phyloP scores from a whole-genome alignment of 2,888 invertebrate genomes.

The Crepidodera aurea region DNA sequence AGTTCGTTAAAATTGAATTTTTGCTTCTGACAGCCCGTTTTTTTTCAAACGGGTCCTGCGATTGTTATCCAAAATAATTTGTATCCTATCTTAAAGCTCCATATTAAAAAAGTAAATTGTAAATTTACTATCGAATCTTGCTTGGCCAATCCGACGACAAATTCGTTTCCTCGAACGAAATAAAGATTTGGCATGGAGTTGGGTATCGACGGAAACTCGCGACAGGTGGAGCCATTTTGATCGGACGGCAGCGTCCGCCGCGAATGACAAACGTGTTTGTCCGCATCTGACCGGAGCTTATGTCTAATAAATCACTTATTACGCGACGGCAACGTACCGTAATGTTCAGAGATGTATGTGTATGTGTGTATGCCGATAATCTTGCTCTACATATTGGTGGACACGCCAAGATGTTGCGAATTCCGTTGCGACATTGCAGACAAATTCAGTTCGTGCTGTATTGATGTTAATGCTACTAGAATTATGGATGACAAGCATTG shows the following conservation, averaged over 20 bases:
- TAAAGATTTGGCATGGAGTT: no score
- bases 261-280: slow-evolving; percentile 40
- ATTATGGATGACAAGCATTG: not conserved
- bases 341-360: not conserved
- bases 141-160: no score
- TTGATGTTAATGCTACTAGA: slow-evolving; percentile 21
- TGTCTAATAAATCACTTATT: slow-evolving; percentile 42
- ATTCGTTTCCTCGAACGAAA: no score
- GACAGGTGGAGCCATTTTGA: slow-evolving; percentile 43
- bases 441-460: slow-evolving; percentile 29
- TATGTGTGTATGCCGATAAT: slow-evolving; percentile 32
- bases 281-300: slow-evolving; percentile 39
- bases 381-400: slow-evolving; percentile 43
- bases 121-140: no score
- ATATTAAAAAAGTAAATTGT: no score
- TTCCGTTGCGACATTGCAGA: slow-evolving; percentile 30
- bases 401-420: slow-evolving; percentile 39
- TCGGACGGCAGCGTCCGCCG: slow-evolving; percentile 19
- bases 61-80: no score
- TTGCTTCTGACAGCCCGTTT: no score
- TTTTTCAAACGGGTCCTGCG: no score
- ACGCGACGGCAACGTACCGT: slow-evolving; percentile 23
- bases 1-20: no score
- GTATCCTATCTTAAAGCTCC: no score
- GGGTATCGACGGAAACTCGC: not conserved